Evolutionary conservation across 1,140 invertebrate species (phyloP), one percentile per base, ranked within the genome.

Genomic region (Formica exsecta): DNA sequence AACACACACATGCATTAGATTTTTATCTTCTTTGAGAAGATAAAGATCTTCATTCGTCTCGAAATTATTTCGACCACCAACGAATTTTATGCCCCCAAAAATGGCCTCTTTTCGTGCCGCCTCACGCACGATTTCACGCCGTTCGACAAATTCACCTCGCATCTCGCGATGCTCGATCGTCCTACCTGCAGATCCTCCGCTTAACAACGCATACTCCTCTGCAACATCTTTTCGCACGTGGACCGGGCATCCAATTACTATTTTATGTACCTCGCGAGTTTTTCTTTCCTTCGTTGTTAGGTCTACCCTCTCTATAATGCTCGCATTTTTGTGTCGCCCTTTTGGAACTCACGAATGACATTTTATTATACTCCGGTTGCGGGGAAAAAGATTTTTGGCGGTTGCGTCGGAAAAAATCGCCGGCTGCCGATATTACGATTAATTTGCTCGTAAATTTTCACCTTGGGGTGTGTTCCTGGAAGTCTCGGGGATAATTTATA

Each of bases 361-460:
- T 71, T 71, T 70, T 70, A 57, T 80, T 70, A 38, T 29, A 65
- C 16, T 41, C 9, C 22, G 25, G 9, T 32, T 25, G n/a, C 4
- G 3, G 5, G 38, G 38, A 22, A 44, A 59, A 73, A 81, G 51
- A 73, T 80, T 48, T 22, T 54, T 4, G n/a, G n/a, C 11, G 41
- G 74, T 61, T 74, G 44, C 36, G 25, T 64, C 48, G 66, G 68
- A 85, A 76, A 79, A 85, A 81, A 85, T 89, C 54, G 51, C 80
- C 86, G 59, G 81, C 87, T 90, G 93, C 93, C 93, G 91, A 95
- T 94, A 92, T 92, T 91, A 92, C 94, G 91, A 95, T 95, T 95
- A 94, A 95, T 95, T 94, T 89, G 90, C 89, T 92, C 93, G 92
- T 95, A 95, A 95, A 95, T 95, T 94, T 93, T 93, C 90, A 79